Conservation (phyloP, 2,888 invertebrate species). For the Bibio marci region DNA sequence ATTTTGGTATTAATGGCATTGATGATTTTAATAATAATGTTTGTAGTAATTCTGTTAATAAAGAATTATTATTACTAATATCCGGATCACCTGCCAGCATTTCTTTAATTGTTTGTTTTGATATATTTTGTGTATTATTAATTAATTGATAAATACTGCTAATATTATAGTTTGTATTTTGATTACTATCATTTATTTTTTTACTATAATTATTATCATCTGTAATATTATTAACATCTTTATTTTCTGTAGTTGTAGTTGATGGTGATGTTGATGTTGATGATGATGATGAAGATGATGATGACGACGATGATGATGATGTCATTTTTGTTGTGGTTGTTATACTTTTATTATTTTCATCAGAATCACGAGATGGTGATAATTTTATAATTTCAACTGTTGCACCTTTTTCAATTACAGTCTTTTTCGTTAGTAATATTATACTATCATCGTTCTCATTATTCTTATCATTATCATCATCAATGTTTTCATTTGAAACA, state of each 20-base stretch:
- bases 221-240: no score
- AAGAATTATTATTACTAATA: constrained; percentile 14
- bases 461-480: no score
- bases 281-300: no score
- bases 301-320: no score
- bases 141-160: no score
- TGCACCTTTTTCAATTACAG: no score
- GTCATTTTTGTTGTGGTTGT: no score
- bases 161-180: not conserved
- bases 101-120: constrained; percentile 9
- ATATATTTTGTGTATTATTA: constrained; percentile 21
- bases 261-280: no score
- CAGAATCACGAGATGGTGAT: constrained; percentile 9
- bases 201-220: not conserved
- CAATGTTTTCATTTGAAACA: no score
- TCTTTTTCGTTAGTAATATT: not conserved
- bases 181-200: not conserved
- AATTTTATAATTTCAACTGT: constrained; percentile 5
- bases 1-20: constrained; percentile 34
- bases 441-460: constrained; percentile 2
- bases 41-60: constrained; percentile 39
- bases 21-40: constrained; percentile 36
- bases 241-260: no score
- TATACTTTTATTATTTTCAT: constrained; percentile 6
- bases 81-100: not conserved